Evolutionary conservation across 2,113 vertebrate species (phyloP).

Genomic region (Esox niger): DNA sequence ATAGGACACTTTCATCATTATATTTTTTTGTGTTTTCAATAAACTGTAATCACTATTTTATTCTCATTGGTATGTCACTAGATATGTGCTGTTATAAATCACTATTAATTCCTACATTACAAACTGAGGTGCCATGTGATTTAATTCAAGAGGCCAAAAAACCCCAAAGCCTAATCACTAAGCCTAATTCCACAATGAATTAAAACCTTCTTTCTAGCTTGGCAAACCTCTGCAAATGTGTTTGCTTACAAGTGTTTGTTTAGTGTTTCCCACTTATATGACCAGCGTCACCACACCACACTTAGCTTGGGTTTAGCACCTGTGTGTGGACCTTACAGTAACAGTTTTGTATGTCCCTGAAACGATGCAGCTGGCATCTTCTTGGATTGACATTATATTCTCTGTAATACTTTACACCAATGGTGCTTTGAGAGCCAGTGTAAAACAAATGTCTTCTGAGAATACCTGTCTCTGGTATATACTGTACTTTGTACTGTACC

Average conservation of each 20-base stretch:
- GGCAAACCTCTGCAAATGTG: not conserved
- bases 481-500: too few relatives aligned
- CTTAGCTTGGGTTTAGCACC: not conserved
- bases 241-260: not conserved
- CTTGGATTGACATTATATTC: too few relatives aligned
- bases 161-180: not conserved
- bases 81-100: not conserved
- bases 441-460: not conserved
- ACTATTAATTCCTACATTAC: not conserved
- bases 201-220: not conserved
- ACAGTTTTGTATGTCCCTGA: not conserved
- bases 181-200: conserved; percentile 2
- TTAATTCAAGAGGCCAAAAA: not conserved
- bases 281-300: not conserved
- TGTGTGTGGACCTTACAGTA: not conserved
- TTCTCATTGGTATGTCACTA: not conserved
- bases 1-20: too few relatives aligned
- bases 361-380: not conserved
- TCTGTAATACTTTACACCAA: too few relatives aligned
- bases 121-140: not conserved
- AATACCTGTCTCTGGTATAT: not conserved
- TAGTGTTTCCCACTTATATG: not conserved
- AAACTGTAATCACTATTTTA: too few relatives aligned
- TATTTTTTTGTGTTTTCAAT: too few relatives aligned
- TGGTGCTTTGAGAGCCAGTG: not conserved